phyloP scores from a whole-genome alignment of 2,113 vertebrate genomes.

The Uria lomvia region DNA sequence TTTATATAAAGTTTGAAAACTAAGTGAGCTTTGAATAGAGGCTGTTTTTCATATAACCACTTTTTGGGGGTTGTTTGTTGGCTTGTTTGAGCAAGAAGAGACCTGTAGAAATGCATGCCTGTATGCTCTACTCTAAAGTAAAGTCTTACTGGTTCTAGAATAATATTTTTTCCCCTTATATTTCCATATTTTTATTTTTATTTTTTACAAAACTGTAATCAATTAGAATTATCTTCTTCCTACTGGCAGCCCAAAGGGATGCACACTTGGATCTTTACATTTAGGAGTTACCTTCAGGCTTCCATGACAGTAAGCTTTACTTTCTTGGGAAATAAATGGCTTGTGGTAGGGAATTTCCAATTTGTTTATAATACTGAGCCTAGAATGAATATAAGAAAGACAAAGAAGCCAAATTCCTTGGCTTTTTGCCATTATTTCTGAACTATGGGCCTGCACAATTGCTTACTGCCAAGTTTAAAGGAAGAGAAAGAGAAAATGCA shows the following conservation, averaged over 20 bases:
- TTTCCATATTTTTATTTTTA: background rate
- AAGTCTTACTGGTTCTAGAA: background rate
- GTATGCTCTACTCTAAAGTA: background rate
- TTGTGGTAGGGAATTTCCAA: background rate
- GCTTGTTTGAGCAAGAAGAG: background rate
- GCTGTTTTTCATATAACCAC: fast-evolving
- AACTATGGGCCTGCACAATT: background rate
- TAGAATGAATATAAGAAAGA: background rate
- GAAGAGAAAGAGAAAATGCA: background rate
- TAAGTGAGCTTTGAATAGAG: background rate
- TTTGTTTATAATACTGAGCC: background rate
- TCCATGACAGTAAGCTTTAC: background rate
- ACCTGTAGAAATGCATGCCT: background rate
- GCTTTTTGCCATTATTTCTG: conserved; percentile 1
- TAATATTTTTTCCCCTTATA: background rate
- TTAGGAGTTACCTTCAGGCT: background rate
- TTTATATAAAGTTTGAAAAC: background rate
- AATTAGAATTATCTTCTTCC: background rate
- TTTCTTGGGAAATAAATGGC: background rate
- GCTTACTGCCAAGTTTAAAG: background rate
- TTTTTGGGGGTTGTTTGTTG: background rate
- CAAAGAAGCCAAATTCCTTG: background rate
- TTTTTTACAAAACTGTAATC: background rate
- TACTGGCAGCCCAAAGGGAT: background rate
- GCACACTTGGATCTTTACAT: background rate